These are phyloP conservation scores for Eudemis profundana DNA, from an alignment of 2,888 invertebrate genomes.

Conservation along the genomic window DNA sequence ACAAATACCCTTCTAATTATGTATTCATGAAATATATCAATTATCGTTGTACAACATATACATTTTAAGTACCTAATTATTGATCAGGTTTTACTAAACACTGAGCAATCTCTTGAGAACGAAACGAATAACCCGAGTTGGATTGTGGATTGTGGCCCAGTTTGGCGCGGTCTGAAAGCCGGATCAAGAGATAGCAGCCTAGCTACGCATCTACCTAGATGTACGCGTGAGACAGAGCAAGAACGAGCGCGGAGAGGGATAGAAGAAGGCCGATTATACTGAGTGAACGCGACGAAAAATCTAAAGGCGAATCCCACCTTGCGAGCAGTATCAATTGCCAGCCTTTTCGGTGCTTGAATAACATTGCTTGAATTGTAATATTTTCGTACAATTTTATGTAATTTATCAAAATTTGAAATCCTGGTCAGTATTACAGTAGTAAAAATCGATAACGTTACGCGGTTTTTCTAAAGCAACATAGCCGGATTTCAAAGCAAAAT, in stretches of 20 bases:
- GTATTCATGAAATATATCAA: too few relatives aligned
- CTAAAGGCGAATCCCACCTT: background rate
- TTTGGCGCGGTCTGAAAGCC: constrained; percentile 2
- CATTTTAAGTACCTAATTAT: background rate
- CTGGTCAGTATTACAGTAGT: too few relatives aligned
- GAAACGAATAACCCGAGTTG: background rate
- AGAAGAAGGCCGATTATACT: constrained; percentile 6
- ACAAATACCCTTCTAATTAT: too few relatives aligned
- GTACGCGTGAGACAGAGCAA: constrained; percentile 1
- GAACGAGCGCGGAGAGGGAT: background rate
- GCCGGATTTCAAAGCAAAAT: too few relatives aligned
- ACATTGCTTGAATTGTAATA: too few relatives aligned
- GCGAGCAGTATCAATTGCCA: too few relatives aligned
- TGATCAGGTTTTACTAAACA: background rate
- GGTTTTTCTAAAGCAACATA: too few relatives aligned
- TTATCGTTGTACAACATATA: too few relatives aligned
- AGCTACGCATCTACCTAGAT: background rate
- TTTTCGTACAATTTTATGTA: too few relatives aligned
- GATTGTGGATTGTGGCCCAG: constrained; percentile 3
- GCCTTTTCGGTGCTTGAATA: too few relatives aligned
- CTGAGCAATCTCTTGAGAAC: background rate
- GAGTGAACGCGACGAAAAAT: constrained; percentile 15
- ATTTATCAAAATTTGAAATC: too few relatives aligned
- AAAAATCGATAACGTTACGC: too few relatives aligned
- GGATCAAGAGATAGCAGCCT: constrained; percentile 1